Conservation (phyloP, 2,888 invertebrate genomes). For the Metacarcinus magister region DNA sequence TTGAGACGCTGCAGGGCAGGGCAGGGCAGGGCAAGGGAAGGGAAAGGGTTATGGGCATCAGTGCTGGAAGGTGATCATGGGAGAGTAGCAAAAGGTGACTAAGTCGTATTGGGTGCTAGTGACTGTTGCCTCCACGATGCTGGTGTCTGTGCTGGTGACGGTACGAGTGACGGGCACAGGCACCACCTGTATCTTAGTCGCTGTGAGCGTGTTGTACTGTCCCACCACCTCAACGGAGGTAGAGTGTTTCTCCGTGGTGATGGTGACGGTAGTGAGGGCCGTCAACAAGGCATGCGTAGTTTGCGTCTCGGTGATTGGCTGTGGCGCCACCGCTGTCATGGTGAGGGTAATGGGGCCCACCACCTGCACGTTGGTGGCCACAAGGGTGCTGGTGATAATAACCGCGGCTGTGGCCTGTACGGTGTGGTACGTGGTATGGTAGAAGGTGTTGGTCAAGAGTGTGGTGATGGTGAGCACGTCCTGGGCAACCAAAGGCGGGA, state of each 20-base stretch:
- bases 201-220: background rate
- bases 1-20: background rate
- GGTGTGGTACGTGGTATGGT: background rate
- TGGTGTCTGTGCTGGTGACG: background rate
- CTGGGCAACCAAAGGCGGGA: background rate
- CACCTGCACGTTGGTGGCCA: constrained; percentile 60
- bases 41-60: background rate
- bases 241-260: background rate
- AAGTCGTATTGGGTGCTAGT: constrained; percentile 50
- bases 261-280: constrained; percentile 46
- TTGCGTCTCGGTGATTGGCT: background rate
- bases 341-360: constrained; percentile 30
- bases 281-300: background rate
- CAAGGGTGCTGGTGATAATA: constrained; percentile 33
- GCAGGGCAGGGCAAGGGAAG: background rate
- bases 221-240: constrained; percentile 2
- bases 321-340: constrained; percentile 31
- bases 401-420: constrained; percentile 38
- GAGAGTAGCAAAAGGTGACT: constrained; percentile 66
- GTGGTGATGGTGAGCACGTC: background rate
- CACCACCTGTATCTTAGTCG: constrained; percentile 45
- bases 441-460: constrained; percentile 31
- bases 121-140: constrained; percentile 56
- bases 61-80: constrained; percentile 67
- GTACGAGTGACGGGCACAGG: constrained; percentile 38